Evolutionary conservation across 1,140 invertebrate species (phyloP).

Genomic region (Caenorhabditis brenneri): DNA sequence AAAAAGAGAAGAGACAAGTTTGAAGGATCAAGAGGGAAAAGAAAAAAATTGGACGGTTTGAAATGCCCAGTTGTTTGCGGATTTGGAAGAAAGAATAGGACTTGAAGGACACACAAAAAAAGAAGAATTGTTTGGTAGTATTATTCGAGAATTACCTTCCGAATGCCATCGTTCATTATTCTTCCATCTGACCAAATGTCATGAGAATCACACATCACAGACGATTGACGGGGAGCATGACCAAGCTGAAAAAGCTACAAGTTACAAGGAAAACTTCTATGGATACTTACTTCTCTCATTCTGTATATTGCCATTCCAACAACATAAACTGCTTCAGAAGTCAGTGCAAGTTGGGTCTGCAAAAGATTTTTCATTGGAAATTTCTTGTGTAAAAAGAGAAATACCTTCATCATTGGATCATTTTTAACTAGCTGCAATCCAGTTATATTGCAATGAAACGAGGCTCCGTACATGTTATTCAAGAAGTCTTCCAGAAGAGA

Average conservation of each 20-base stretch:
- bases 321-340: slow-evolving; percentile 64
- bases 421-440: slow-evolving; percentile 65
- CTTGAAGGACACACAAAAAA: slow-evolving; percentile 4
- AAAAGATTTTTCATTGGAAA: not conserved
- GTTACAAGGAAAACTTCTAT: not conserved
- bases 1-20: slow-evolving; percentile 29
- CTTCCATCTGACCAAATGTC: slow-evolving; percentile 66
- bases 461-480: slow-evolving; percentile 53
- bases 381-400: too few relatives aligned
- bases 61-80: slow-evolving; percentile 1
- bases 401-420: slow-evolving; percentile 65
- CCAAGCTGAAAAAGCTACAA: slow-evolving; percentile 31
- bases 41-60: slow-evolving; percentile 13
- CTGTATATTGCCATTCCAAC: slow-evolving; percentile 59
- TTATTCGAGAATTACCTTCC: slow-evolving; percentile 55
- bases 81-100: slow-evolving; percentile 25
- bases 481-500: slow-evolving; percentile 66
- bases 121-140: slow-evolving; percentile 26
- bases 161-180: slow-evolving; percentile 56
- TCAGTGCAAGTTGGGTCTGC: slow-evolving; percentile 65
- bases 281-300: slow-evolving; percentile 44
- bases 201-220: slow-evolving; percentile 65
- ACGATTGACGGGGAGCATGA: slow-evolving; percentile 51
- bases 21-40: slow-evolving; percentile 26
- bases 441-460: slow-evolving; percentile 68